Conservation (phyloP, 2,797 vertebrate species). For the Peromyscus melanophrys region DNA sequence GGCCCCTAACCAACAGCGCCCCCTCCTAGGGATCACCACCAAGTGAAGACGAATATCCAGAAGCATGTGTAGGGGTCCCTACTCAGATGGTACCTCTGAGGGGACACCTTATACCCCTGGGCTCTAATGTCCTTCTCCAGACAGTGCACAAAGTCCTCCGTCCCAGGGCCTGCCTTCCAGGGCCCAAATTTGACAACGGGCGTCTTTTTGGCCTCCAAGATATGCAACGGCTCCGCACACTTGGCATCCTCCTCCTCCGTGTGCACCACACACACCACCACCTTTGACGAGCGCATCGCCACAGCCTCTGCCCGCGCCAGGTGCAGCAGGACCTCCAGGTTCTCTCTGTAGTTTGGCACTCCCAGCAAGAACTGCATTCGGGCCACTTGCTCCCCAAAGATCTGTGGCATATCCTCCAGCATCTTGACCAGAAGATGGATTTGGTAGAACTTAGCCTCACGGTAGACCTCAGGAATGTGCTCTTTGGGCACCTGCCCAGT, state of each 20-base stretch:
- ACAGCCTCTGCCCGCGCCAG: conserved; percentile 95
- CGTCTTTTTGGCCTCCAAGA: conserved; percentile 91
- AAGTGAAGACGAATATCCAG: conserved; percentile 93
- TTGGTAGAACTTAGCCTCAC: conserved; percentile 94
- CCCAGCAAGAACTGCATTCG: conserved; percentile 95
- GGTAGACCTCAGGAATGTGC: conserved; percentile 92
- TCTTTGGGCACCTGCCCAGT: conserved; percentile 91
- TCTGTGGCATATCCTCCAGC: conserved; percentile 93
- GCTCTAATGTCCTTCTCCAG: conserved; percentile 93
- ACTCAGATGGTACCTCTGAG: conserved; percentile 87
- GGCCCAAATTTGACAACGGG: conserved; percentile 96
- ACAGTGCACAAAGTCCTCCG: conserved; percentile 93
- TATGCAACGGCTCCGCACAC: conserved; percentile 90
- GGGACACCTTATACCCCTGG: conserved; percentile 92
- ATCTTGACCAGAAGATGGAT: conserved; percentile 93
- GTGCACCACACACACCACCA: conserved; percentile 92
- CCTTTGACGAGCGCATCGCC: conserved; percentile 90
- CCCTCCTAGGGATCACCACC: conserved; percentile 92
- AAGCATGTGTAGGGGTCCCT: conserved; percentile 92
- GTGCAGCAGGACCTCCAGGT: conserved; percentile 95
- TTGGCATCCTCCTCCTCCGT: conserved; percentile 90
- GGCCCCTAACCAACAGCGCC: background rate
- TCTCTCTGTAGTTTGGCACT: conserved; percentile 95
- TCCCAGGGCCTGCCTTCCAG: conserved; percentile 91
- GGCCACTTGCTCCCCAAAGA: conserved; percentile 95